Evolutionary conservation across 2,888 invertebrate species (phyloP).

Genomic region (Idaea dimidiata): DNA sequence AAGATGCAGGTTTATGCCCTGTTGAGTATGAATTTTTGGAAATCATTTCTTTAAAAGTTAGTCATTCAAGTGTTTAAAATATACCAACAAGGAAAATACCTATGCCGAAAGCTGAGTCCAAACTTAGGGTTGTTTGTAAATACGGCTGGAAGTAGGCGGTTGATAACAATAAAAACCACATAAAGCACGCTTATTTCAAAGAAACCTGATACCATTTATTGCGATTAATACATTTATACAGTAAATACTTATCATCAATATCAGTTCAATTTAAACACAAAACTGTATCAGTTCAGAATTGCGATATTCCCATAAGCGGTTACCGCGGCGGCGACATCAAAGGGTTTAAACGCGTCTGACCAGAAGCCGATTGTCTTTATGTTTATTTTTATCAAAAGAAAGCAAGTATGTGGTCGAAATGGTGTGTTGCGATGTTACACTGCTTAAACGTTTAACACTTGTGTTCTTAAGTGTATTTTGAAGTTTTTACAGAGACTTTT

Average conservation of each 20-base stretch:
- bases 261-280: conserved; percentile 1
- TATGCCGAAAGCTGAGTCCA: no score
- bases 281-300: conserved; percentile 2
- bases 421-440: conserved; percentile 9
- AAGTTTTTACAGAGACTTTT: not conserved
- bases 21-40: no score
- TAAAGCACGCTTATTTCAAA: not conserved
- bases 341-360: conserved; percentile 47
- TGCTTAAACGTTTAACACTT: conserved; percentile 12
- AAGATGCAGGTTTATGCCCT: no score
- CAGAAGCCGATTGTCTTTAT: conserved; percentile 64
- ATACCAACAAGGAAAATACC: no score
- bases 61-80: no score
- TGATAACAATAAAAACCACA: not conserved
- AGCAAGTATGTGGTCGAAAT: conserved; percentile 33
- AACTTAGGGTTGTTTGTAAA: no score
- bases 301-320: conserved; percentile 25
- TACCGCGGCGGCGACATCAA: conserved; percentile 51
- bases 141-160: no score
- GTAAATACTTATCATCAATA: not conserved
- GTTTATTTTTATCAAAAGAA: conserved; percentile 62
- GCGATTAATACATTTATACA: not conserved
- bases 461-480: conserved; percentile 2
- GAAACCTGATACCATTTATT: no score
- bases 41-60: no score